Evolutionary conservation across 2,113 vertebrate species (phyloP).

Genomic region (Chinchilla lanigera): DNA sequence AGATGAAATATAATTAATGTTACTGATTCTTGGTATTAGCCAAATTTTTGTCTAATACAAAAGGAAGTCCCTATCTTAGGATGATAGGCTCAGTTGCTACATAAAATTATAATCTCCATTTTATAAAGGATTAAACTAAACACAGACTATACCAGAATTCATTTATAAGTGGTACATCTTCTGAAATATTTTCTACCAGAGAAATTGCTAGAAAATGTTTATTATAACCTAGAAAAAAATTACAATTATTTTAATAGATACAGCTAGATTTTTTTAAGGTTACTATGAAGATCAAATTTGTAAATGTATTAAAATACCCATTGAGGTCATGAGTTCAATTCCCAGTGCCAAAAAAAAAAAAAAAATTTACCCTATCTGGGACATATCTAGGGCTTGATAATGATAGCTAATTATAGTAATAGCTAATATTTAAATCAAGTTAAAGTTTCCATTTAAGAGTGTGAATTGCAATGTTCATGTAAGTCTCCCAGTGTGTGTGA

Average conservation of each 20-base stretch:
- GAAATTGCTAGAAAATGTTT: constrained; percentile 43
- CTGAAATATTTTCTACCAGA: background rate
- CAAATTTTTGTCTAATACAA: background rate
- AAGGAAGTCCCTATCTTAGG: background rate
- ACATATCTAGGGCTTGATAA: background rate
- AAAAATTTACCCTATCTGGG: background rate
- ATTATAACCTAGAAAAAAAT: background rate
- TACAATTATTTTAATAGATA: constrained; percentile 6
- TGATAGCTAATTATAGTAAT: background rate
- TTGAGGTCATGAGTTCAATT: no score
- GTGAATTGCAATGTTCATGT: background rate
- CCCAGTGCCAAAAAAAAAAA: no score
- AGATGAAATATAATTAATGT: constrained; percentile 14
- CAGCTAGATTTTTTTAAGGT: background rate
- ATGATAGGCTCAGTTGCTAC: background rate
- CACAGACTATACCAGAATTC: background rate
- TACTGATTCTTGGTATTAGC: background rate
- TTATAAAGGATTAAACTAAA: constrained; percentile 26
- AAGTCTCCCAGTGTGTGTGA: background rate
- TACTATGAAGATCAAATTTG: background rate
- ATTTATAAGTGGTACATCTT: background rate
- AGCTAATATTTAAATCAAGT: background rate
- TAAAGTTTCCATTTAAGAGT: background rate
- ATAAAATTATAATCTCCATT: background rate
- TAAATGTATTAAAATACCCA: background rate